Percentiles rank a stretch among this genome's conserved stretches.
These are phyloP conservation scores for Corynorhinus townsendii DNA, from an alignment of 2,113 vertebrate species.

Conservation along the genomic window DNA sequence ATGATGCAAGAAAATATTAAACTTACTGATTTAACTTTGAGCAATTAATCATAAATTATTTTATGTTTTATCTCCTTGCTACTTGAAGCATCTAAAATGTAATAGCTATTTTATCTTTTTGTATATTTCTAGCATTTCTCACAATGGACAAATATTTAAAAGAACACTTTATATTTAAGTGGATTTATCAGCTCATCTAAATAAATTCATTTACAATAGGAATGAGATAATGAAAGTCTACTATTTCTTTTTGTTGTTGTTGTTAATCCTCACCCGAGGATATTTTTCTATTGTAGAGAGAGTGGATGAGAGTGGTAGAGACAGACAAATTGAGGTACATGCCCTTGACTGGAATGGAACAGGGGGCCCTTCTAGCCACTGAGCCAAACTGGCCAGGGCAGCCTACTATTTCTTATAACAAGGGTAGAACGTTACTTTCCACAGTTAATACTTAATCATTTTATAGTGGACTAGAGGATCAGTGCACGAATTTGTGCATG, in stretches of 20 bases:
- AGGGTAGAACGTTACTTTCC: slow-evolving; percentile 1
- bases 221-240: not conserved
- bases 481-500: too few relatives aligned
- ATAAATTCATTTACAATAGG: not conserved
- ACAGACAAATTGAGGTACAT: too few relatives aligned
- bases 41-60: not conserved
- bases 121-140: not conserved
- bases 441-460: not conserved
- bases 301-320: too few relatives aligned
- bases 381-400: too few relatives aligned
- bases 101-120: not conserved
- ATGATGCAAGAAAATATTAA: not conserved
- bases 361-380: too few relatives aligned
- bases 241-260: not conserved
- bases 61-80: not conserved
- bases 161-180: not conserved
- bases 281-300: too few relatives aligned
- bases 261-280: too few relatives aligned
- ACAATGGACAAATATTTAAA: not conserved
- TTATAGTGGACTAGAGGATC: not conserved
- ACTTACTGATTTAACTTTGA: slow-evolving; percentile 5
- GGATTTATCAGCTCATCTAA: not conserved
- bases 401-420: not conserved
- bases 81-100: not conserved
- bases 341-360: too few relatives aligned